Base-by-base conservation (phyloP, 2,888 invertebrate species). In the Apamea epomidion region DNA sequence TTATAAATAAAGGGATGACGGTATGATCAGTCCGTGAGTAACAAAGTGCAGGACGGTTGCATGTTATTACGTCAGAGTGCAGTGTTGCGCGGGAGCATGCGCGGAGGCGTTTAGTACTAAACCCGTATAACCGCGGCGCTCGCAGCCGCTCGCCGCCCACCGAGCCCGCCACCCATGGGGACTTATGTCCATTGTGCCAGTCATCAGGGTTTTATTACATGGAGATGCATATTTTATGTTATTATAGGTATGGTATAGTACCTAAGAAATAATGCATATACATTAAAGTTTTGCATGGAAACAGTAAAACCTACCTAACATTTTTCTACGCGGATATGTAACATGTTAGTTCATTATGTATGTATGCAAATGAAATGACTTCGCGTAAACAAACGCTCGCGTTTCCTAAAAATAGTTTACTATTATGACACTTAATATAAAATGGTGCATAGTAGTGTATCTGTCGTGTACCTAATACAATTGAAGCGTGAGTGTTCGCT, bases 11-110 rank as follows among this genome's bases (percentile, higher is more conserved):
- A 85, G 80, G 79, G 86, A 91, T 91, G 89, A 85, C 89, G 87
- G 64, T 84, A 88, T 86, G 67, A 75, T 81, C 74, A 65, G 81
- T 45, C 69, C 74, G 81, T 89, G 83, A 84, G 82, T 86, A 89
- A 88, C 88, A 81, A 89, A 89, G 87, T 92, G 94, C 91, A 93
- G 88, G 88, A 86, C 89, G 89, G 91, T 90, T 93, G 93, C 92
- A 94, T 87, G 84, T 80, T 82, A 89, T 94, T 92, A 93, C 94
- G 93, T 94, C 93, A 94, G 89, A 79, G 85, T 92, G 93, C 92
- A 92, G 76, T 78, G 85, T 81, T 89, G 89, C 83, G 89, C 87
- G 88, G 81, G 88, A 80, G 90, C 85, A 88, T 83, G 89, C 85
- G 88, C 83, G 90, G 87, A 90, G 91, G 92, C 90, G 91, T 86